A percentile compares a stretch with the other conserved stretches of the same genome.
Conservation (phyloP, 2,888 invertebrate species). For the Allophyes oxyacanthae region DNA sequence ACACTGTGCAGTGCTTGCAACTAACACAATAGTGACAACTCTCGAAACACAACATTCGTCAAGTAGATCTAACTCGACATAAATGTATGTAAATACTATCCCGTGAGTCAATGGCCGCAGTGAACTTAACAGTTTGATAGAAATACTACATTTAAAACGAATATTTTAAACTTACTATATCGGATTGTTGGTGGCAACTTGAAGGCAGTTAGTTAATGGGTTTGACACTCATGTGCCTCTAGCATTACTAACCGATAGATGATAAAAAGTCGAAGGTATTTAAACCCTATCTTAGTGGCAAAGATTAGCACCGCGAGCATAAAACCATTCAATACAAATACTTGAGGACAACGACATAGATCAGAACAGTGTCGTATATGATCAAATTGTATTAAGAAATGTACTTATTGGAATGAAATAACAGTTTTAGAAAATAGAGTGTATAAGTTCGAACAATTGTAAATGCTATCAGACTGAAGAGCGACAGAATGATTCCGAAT, state of each 20-base stretch:
- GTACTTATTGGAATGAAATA: slow-evolving; percentile 38
- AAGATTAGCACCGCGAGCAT: slow-evolving; percentile 69
- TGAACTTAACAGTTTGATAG: slow-evolving; percentile 40
- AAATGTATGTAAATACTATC: slow-evolving; percentile 51
- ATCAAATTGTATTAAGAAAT: slow-evolving; percentile 28
- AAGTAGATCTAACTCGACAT: slow-evolving; percentile 45
- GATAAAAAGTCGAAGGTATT: slow-evolving; percentile 39
- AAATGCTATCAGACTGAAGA: slow-evolving; percentile 44
- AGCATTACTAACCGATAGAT: slow-evolving; percentile 62
- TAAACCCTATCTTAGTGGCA: slow-evolving; percentile 61
- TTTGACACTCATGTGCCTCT: slow-evolving; percentile 67
- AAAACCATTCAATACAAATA: slow-evolving; percentile 43
- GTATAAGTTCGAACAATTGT: slow-evolving; percentile 44
- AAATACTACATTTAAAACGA: slow-evolving; percentile 39
- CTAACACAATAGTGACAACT: slow-evolving; percentile 49
- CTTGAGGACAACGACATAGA: slow-evolving; percentile 34
- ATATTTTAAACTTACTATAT: slow-evolving; percentile 36
- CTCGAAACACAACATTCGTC: slow-evolving; percentile 52
- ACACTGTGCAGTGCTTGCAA: slow-evolving; percentile 43
- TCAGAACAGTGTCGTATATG: slow-evolving; percentile 18
- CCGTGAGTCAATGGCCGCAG: slow-evolving; percentile 54
- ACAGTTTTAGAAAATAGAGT: slow-evolving; percentile 45
- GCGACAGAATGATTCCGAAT: slow-evolving; percentile 28
- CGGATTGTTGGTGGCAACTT: slow-evolving; percentile 46
- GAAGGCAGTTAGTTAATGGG: slow-evolving; percentile 47